Evolutionary conservation across 2,888 invertebrate species (phyloP), one percentile per base, ranked within the genome.

Genomic region (Sphaerophoria taeniata): DNA sequence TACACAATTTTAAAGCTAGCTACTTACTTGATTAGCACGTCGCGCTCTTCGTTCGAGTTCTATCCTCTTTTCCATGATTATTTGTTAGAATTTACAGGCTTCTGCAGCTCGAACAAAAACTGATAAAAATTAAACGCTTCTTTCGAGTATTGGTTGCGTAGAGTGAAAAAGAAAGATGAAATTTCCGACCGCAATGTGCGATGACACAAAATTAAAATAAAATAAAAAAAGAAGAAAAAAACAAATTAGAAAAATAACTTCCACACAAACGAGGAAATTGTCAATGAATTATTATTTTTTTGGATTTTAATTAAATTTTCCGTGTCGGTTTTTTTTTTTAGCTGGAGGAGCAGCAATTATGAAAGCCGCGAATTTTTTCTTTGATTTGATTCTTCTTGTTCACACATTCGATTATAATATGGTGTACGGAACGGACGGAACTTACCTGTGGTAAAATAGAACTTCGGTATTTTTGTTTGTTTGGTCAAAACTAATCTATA

Each of bases 11-110:
- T 56, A 34, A 67, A 67, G 24, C 33, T 1, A 47, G 36, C 79
- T 80, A 92, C 95, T 95, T 94, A 98, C 98, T 94, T 98, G 96
- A 92, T 95, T 95, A 89, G 98, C 96, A 92, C 95, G 95, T 92
- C 96, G 95, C 93, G 98, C 98, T 92, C 98, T 95, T 93, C 97
- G 96, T 94, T 99, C 99, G 92, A 98, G 94, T 92, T 96, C 96
- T 94, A 99, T 96, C 93, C 98, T 96, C 93, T 98, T 98, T 94
- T 98, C 98, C 98, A 98, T 24, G 24, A 24, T 98, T 89, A 72
- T 60, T 98, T 89, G 67, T 60, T 56, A 69, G 39, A 49, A 56
- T 45, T 70, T 79, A 63, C 74, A 55, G 53, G 53, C 58, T 79
- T 60, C 39, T 31, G n/a, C 39, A 56, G 51, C 47, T 71, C 69